phyloP scores from a whole-genome alignment of 2,888 invertebrate species.

The Leptopilina drosophilae region DNA sequence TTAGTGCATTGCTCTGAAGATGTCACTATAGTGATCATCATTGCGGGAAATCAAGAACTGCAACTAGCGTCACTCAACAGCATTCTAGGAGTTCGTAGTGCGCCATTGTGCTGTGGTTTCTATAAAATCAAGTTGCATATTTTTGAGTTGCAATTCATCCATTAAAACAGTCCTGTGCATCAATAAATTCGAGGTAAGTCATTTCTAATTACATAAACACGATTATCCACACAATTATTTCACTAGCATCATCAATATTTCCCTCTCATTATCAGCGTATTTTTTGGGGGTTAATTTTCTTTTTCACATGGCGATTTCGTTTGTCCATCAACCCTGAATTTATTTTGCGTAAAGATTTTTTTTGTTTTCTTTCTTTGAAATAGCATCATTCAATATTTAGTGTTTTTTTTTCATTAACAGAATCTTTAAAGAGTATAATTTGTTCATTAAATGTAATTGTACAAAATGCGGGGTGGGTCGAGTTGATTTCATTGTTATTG shows the following conservation, averaged over 20 bases:
- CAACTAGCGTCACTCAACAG: background rate
- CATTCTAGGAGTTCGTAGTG: constrained; percentile 64
- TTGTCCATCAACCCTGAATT: constrained; percentile 48
- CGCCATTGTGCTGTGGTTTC: constrained; percentile 67
- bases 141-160: constrained; percentile 68
- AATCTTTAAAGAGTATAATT: background rate
- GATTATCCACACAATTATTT: background rate
- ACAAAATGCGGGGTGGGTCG: background rate
- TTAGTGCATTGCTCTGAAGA: background rate
- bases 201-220: background rate
- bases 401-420: too few species aligned
- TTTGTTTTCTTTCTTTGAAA: background rate
- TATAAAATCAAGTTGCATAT: constrained; percentile 63
- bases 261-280: background rate
- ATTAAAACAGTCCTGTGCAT: constrained; percentile 49
- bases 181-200: background rate
- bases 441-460: background rate
- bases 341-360: constrained; percentile 5
- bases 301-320: constrained; percentile 59
- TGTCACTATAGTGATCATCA: constrained; percentile 1
- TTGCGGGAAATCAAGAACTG: background rate
- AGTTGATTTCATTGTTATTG: constrained; percentile 9
- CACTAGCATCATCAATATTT: background rate
- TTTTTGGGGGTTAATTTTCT: constrained; percentile 66
- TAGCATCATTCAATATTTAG: background rate